A percentile compares a stretch with the other conserved stretches of the same genome.
These are phyloP conservation scores for Epinephelus awoara DNA, from an alignment of 2,797 vertebrate species.

Conservation along the genomic window DNA sequence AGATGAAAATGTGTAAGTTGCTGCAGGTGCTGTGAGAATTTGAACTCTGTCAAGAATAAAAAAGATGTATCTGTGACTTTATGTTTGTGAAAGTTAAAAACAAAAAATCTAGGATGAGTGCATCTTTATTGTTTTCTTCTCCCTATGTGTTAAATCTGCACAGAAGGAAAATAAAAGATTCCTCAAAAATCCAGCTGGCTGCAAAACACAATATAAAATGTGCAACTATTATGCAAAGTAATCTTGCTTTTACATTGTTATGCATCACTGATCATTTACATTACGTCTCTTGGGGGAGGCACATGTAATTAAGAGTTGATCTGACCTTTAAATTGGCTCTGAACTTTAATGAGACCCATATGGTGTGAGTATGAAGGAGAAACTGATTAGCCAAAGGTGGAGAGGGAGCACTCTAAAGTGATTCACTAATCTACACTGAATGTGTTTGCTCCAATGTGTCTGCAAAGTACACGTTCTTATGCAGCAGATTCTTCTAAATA, in stretches of 20 bases:
- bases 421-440: too few relatives aligned
- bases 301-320: background rate
- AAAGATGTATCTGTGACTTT: background rate
- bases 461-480: too few relatives aligned
- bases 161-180: background rate
- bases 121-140: background rate
- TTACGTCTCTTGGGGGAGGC: background rate
- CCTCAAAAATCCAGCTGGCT: background rate
- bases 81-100: background rate
- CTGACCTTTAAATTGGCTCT: slow-evolving; percentile 14
- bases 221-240: background rate
- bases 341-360: background rate
- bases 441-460: too few relatives aligned
- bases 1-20: background rate
- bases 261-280: background rate
- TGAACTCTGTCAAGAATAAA: slow-evolving; percentile 1
- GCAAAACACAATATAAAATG: background rate
- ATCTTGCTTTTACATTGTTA: background rate
- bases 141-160: background rate
- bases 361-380: background rate
- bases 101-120: background rate
- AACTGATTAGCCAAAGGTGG: background rate
- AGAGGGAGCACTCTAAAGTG: too few relatives aligned
- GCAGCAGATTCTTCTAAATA: too few relatives aligned
- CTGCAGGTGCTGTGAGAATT: background rate